Conservation (phyloP, 2,797 vertebrate species). For the Malacoctenus gilli region DNA sequence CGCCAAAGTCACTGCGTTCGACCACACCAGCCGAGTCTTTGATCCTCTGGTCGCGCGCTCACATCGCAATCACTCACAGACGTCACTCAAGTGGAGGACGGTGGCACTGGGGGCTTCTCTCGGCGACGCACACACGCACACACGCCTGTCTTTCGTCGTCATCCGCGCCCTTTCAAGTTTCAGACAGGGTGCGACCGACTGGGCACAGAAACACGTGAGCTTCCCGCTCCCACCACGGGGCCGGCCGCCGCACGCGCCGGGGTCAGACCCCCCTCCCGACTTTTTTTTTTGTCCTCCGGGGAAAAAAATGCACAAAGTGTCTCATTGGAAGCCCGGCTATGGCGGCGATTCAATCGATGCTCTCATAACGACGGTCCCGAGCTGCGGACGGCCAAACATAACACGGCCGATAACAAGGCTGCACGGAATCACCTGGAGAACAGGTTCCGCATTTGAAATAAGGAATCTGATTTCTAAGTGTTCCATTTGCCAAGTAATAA, state of each 20-base stretch:
- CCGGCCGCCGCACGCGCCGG: neutral
- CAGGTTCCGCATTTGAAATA: conserved; percentile 17
- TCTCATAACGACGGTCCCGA: conserved; percentile 26
- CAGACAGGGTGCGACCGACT: conserved; percentile 17
- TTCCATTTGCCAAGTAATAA: conserved; percentile 7
- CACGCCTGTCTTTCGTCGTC: conserved; percentile 14
- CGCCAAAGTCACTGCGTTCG: conserved; percentile 43
- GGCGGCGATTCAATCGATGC: conserved; percentile 42
- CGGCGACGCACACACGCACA: conserved; percentile 1
- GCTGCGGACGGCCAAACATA: neutral
- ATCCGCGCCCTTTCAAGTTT: conserved; percentile 21
- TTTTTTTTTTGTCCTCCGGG: conserved; percentile 3
- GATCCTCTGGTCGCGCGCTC: conserved; percentile 42
- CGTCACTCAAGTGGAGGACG: conserved; percentile 41
- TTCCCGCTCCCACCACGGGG: neutral
- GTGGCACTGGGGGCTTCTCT: conserved; percentile 1
- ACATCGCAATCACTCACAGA: conserved; percentile 30
- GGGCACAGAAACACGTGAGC: conserved; percentile 11
- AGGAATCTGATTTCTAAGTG: no score
- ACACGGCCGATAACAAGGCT: no score
- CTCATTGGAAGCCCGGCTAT: conserved; percentile 19
- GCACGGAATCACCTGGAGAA: no score
- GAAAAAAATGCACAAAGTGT: neutral
- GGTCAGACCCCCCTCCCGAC: conserved; percentile 6
- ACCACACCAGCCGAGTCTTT: conserved; percentile 39